A percentile compares a stretch with the other conserved stretches of the same genome.
Evolutionary conservation across 2,888 invertebrate species (phyloP).

Genomic region (Euphydryas editha): DNA sequence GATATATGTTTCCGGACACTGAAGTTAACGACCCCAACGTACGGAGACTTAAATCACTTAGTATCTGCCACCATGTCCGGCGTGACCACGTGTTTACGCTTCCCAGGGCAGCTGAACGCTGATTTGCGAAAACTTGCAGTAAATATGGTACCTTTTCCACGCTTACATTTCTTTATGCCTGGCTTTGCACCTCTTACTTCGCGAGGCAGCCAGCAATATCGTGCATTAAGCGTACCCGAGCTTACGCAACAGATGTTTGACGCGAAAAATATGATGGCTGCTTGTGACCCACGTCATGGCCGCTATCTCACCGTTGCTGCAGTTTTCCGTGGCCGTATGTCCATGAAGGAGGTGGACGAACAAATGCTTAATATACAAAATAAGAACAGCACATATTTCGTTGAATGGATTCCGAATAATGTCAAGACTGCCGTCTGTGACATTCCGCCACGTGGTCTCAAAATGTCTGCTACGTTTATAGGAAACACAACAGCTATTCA

Average conservation of each 20-base stretch:
- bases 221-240: conserved; percentile 94
- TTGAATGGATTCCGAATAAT: conserved; percentile 92
- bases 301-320: conserved; percentile 94
- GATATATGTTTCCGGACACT: conserved; percentile 90
- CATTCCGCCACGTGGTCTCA: conserved; percentile 88
- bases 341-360: conserved; percentile 95
- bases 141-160: conserved; percentile 88
- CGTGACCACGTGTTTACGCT: conserved; percentile 70
- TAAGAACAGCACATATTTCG: conserved; percentile 89
- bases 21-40: conserved; percentile 88
- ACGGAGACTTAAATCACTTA: conserved; percentile 87
- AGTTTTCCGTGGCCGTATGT: conserved; percentile 94
- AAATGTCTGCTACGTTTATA: conserved; percentile 94
- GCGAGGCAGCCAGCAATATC: conserved; percentile 92
- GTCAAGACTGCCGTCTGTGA: conserved; percentile 92
- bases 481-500: conserved; percentile 94
- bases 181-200: conserved; percentile 88
- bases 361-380: conserved; percentile 91
- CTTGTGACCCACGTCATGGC: conserved; percentile 95
- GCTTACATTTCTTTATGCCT: conserved; percentile 83
- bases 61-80: conserved; percentile 73
- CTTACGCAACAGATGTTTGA: conserved; percentile 95
- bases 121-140: conserved; percentile 85
- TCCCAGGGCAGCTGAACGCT: conserved; percentile 84
- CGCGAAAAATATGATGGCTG: conserved; percentile 98